Evolutionary conservation across 2,888 invertebrate species (phyloP), one percentile per base, ranked within the genome.

Genomic region (Neria commutata): DNA sequence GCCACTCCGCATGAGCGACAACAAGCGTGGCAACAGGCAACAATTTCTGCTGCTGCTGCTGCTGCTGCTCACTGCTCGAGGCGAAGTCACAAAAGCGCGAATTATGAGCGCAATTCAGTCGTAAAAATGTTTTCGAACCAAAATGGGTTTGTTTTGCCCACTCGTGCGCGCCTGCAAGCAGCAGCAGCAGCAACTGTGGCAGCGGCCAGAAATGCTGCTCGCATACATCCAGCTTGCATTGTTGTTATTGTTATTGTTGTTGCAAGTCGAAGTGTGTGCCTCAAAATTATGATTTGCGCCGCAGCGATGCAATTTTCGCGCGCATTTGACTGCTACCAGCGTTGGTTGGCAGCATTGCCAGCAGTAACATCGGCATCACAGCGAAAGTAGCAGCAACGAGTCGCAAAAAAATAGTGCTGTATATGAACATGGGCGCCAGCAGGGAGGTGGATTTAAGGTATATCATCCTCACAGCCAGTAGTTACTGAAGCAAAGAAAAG

Each of bases 101-200:
- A 69, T 71, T 73, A 74, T 71, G 74, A 74, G 74, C 65, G 71
- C 74, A 73, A 70, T 70, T 73, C 67, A 67, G 67, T 74, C 73
- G 70, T 73, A 74, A 75, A 73, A 74, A 58, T 58, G 52, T 37
- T 37, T n/a, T 37, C 37, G n/a, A 14, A 37, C 4, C 11, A n/a
- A 37, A 37, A 37, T 37, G 37, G 14, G 37, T 14, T 14, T 37
- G 16, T 6, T 8, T 37, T 37, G n/a, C n/a, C n/a, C n/a, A n/a
- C n/a, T n/a, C n/a, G n/a, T n/a, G n/a, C n/a, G n/a, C n/a, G n/a
- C n/a, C n/a, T n/a, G n/a, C n/a, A n/a, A n/a, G n/a, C n/a, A n/a
- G n/a, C n/a, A n/a, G n/a, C n/a, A n/a, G n/a, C n/a, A n/a, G n/a
- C n/a, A n/a, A n/a, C n/a, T 37, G 6, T 37, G 4, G n/a, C 6